These are phyloP conservation scores for Hybognathus amarus DNA, from an alignment of 2,797 vertebrate genomes.

Conservation along the genomic window DNA sequence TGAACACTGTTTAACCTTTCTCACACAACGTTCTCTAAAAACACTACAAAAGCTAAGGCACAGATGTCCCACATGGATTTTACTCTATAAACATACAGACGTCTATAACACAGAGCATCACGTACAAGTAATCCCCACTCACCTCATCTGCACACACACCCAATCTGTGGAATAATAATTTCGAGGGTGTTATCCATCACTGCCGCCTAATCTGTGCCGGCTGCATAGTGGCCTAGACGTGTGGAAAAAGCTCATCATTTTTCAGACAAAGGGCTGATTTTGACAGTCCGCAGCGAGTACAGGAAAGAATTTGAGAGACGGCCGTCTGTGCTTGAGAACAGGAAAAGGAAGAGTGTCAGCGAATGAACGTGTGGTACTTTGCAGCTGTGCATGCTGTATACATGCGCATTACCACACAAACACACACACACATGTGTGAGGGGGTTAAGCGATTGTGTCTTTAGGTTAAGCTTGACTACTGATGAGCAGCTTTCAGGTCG, in stretches of 20 bases:
- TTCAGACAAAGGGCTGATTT: conserved; percentile 34
- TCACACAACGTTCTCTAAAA: neutral
- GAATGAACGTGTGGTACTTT: conserved; percentile 13
- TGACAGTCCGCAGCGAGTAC: neutral
- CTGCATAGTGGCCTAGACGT: neutral
- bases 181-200: conserved; percentile 46
- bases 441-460: conserved; percentile 20
- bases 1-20: neutral
- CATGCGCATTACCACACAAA: conserved; percentile 5
- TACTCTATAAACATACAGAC: neutral
- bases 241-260: neutral
- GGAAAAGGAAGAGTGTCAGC: conserved; percentile 57
- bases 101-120: conserved; percentile 4
- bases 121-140: conserved; percentile 33
- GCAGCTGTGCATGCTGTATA: conserved; percentile 53
- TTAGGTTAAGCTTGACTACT: conserved; percentile 34
- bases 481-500: conserved; percentile 45
- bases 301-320: neutral
- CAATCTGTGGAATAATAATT: conserved; percentile 26
- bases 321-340: conserved; percentile 27
- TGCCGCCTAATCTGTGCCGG: conserved; percentile 35
- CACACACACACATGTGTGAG: conserved; percentile 17
- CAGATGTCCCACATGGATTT: neutral
- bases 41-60: neutral
- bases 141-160: conserved; percentile 39